phyloP scores from a whole-genome alignment of 2,888 invertebrate genomes.

The Quadroppia sp. region DNA sequence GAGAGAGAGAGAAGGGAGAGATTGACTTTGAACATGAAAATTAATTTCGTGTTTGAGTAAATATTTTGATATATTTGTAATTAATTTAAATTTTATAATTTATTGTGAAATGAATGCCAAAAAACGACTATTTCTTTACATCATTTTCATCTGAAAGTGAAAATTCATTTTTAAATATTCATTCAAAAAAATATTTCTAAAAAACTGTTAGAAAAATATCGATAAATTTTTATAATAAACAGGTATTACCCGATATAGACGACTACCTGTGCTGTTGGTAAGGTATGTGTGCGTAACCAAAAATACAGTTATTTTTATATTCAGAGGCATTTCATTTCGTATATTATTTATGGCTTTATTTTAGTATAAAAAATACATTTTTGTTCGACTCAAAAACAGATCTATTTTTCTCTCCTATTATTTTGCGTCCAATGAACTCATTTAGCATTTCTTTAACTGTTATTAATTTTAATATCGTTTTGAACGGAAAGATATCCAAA shows the following conservation, averaged over 20 bases:
- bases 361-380: neutral
- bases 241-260: neutral
- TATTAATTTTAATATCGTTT: neutral
- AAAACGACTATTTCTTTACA: neutral
- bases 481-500: neutral
- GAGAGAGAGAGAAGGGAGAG: neutral
- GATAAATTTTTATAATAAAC: neutral
- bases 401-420: neutral
- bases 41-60: neutral
- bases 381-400: neutral
- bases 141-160: no score
- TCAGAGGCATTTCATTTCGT: neutral
- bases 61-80: neutral
- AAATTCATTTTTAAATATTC: no score
- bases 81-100: neutral
- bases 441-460: no score
- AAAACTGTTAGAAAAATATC: no score
- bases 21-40: neutral
- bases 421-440: neutral
- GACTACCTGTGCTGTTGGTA: neutral
- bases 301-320: neutral
- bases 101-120: neutral
- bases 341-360: neutral
- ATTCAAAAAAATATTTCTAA: no score
- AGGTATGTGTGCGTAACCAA: neutral